Base-by-base conservation (phyloP, 37 sponge, comb jelly and placozoan species). In the Oopsacas minuta region DNA sequence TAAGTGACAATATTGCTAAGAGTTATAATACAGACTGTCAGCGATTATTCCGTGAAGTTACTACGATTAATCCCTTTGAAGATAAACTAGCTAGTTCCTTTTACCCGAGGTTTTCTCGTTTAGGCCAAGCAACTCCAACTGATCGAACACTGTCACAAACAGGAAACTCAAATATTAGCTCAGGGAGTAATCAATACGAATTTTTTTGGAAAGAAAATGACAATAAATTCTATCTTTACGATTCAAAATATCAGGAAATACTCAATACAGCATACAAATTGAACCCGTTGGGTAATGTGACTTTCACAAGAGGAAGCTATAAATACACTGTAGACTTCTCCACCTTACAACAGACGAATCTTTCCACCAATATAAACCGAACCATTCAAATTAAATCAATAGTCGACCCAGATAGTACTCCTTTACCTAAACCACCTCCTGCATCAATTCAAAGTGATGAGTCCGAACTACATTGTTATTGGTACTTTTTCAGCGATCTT, bases 261-360 rank as follows among this genome's bases (percentile, higher is more conserved):
- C 75, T 61, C 1, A 10, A 61, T 7, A 12, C 30, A 3, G 75
- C 75, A 7, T 61, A 61, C 75, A 10, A 61, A 61, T 25, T 3
- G 28, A 69, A 86, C 69, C 89, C 91, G 1, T 23, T 0, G 35
- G 87, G 84, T 0, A 0, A 46, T 0, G 34, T 82, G 38, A 0
- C 35, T 0, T 23, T 86, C n/a, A 36, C 3, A 15, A 38, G 85
- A 35, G 39, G 83, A 39, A 61, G 83, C 22, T 39, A 81, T 1
- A 51, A 39, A 0, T 91, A 93, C 53, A 35, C 8, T 0, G 52
- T 91, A 17, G 85, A 91, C 46, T 88, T 91, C 82, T 0, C 39
- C 38, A 82, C 83, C 23, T 91, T 93, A 91, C 52, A 38, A 5
- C 94, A 93, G 81, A 88, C 82, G 12, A 93, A 93, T 38, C 0